A percentile compares a stretch with the other conserved stretches of the same genome.
phyloP scores from a whole-genome alignment of 2,888 invertebrate genomes.

The Zaprionus lineosus region DNA sequence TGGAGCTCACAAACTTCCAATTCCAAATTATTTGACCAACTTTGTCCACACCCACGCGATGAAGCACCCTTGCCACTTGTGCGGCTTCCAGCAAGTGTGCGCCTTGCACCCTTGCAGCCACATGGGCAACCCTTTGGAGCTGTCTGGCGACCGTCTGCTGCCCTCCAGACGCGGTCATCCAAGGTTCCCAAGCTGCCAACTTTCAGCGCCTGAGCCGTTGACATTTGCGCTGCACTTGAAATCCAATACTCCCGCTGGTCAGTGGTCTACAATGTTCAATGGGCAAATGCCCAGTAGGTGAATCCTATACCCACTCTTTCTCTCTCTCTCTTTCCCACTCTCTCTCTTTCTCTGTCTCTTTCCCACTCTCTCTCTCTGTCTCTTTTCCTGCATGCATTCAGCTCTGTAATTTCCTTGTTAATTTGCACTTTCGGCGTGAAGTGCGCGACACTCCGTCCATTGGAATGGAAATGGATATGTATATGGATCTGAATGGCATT shows the following conservation, averaged over 20 bases:
- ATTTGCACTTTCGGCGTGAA: conserved; percentile 66
- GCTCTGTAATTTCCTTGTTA: conserved; percentile 66
- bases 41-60: too few relatives aligned
- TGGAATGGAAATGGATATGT: conserved; percentile 44
- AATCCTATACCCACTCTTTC: background rate
- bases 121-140: conserved; percentile 17
- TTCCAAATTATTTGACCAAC: too few relatives aligned
- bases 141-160: conserved; percentile 50
- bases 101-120: background rate
- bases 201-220: conserved; percentile 21
- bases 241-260: conserved; percentile 45
- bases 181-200: background rate
- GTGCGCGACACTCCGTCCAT: conserved; percentile 53
- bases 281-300: conserved; percentile 18
- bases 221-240: conserved; percentile 56
- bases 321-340: background rate
- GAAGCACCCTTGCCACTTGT: too few relatives aligned
- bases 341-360: background rate
- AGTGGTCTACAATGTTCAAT: conserved; percentile 35
- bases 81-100: conserved; percentile 47
- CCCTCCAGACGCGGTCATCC: conserved; percentile 12
- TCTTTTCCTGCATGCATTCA: conserved; percentile 31
- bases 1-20: too few relatives aligned
- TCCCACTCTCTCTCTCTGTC: background rate
- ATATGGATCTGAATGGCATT: conserved; percentile 21